phyloP scores from a whole-genome alignment of 2,888 invertebrate species.

The Koerneria pararmatus region DNA sequence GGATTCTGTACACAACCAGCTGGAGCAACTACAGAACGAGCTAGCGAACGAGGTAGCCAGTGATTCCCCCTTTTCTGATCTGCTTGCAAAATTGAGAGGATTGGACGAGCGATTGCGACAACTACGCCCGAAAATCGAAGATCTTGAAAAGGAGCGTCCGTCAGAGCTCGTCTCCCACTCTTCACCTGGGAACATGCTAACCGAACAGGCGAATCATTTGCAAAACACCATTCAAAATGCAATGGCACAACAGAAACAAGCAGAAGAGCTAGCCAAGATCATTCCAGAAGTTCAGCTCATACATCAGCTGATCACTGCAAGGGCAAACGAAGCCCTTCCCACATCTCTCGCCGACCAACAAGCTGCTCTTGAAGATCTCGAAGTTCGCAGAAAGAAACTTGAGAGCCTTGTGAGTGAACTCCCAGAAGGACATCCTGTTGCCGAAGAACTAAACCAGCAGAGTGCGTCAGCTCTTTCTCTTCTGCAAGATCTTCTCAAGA shows the following conservation, averaged over 20 bases:
- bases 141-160: neutral
- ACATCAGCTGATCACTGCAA: conserved; percentile 24
- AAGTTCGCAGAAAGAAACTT: conserved; percentile 30
- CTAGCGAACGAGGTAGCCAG: too few relatives aligned
- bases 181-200: neutral
- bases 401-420: conserved; percentile 31
- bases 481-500: conserved; percentile 35
- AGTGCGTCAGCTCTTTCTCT: conserved; percentile 38
- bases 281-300: conserved; percentile 34
- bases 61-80: conserved; percentile 29
- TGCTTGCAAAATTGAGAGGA: conserved; percentile 26
- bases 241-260: conserved; percentile 28
- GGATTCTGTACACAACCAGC: too few relatives aligned
- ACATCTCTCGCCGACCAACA: conserved; percentile 34
- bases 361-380: conserved; percentile 33
- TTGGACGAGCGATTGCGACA: neutral
- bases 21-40: too few relatives aligned
- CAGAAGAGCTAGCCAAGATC: conserved; percentile 29
- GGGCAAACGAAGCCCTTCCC: conserved; percentile 23
- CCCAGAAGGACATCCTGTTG: conserved; percentile 21
- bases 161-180: neutral
- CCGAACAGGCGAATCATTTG: neutral
- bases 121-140: conserved; percentile 5
- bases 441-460: conserved; percentile 35
- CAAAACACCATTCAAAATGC: conserved; percentile 26